Evolutionary conservation across 2,888 invertebrate genomes (phyloP).

Genomic region (Pterobdella sp.): DNA sequence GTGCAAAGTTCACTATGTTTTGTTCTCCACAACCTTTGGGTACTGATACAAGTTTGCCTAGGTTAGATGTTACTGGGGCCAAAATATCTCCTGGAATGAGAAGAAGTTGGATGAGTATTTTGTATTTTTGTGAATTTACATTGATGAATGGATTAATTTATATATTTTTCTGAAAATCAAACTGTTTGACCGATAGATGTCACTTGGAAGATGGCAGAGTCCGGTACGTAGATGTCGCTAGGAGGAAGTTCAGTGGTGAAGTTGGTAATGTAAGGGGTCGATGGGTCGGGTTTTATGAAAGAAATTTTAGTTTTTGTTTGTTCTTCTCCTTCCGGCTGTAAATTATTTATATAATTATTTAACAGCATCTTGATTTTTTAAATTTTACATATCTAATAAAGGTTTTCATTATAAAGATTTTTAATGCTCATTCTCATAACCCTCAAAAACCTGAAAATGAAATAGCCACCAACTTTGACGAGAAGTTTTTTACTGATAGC

Average conservation of each 20-base stretch:
- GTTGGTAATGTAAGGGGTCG: background rate
- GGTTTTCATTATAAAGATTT: background rate
- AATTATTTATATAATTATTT: too few relatives aligned
- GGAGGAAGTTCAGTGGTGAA: background rate
- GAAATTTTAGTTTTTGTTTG: background rate
- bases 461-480: constrained; percentile 6
- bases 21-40: constrained; percentile 88
- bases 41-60: constrained; percentile 66
- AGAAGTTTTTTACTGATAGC: background rate
- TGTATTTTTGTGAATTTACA: too few relatives aligned
- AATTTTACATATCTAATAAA: background rate
- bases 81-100: constrained; percentile 63
- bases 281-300: background rate
- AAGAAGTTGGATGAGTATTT: background rate
- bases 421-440: background rate
- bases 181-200: background rate
- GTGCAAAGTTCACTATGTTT: constrained; percentile 84
- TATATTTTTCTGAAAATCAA: background rate
- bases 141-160: background rate
- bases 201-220: constrained; percentile 3
- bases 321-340: constrained; percentile 11
- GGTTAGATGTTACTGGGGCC: constrained; percentile 69
- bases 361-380: background rate
- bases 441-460: background rate
- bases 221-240: background rate